Base-by-base conservation (phyloP, 2,113 vertebrate species). In the Chloropsis cyanopogon region DNA sequence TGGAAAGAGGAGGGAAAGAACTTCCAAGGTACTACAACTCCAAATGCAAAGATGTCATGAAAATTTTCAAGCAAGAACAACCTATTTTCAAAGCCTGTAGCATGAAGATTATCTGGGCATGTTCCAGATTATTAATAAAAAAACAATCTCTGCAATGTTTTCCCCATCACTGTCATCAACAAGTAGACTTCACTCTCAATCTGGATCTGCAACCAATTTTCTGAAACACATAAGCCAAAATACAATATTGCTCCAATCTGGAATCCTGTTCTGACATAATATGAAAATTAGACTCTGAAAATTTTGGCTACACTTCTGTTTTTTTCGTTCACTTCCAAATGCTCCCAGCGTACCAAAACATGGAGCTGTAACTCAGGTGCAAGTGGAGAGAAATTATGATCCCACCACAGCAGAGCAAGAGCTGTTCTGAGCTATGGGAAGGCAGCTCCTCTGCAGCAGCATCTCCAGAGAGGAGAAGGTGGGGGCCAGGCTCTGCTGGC, bases 251-350 rank as follows among this genome's bases (percentile, higher is more conserved):
- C 69, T 95, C 82, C 95, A 95, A 91, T 88, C 80, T 96, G 90
- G 93, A 92, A 94, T 76, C 86, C 70, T 94, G 93, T 92, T 88
- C 93, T 83, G 92, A 94, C 92, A 94, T 96, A 94, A 94, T 97
- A 93, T 22, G 82, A 96, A 97, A 97, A 96, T 95, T 94, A 88
- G 90, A 90, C 86, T 92, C 68, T 6, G 71, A 54, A 92, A 75
- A 68, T 81, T 60, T 83, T 96, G 95, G 93, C 88, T 88, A 35
- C 49, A 28, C 47, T 90, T 92, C 66, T 94, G 79, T 3, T 73
- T 86, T 86, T 79, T 71, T 42, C 4, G 5, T 78, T 42, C 14
- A 59, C 76, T 93, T 92, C 79, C 87, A 93, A 94, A 78, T 3
- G 59, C 79, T 93, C 78, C n/a, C 28, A 59, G 42, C 21, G 64